Evolutionary conservation across 1,140 invertebrate species (phyloP), one percentile per base, ranked within the genome.

Genomic region (Bombus affinis): DNA sequence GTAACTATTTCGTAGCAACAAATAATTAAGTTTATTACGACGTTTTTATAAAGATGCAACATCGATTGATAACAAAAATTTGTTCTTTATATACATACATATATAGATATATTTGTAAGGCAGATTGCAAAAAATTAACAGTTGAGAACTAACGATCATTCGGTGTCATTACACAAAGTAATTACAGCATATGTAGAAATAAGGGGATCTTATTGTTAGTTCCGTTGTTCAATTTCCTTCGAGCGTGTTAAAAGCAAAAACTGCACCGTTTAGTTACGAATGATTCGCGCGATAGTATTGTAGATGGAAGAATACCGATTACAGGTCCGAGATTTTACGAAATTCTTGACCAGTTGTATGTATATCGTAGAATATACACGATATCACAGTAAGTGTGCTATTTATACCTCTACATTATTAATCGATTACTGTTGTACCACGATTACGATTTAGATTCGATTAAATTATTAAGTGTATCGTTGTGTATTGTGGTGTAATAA

Each of bases 401-500:
- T 95, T 95, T 94, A 94, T 94, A 95, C 92, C 92, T 94, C 91
- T 90, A 90, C 90, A 94, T 92, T 92, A 93, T 89, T 93, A 94
- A 92, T 90, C 90, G 90, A 94, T 94, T 92, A 93, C 92, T 92
- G 92, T 90, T 94, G 91, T 95, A 95, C 90, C 92, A 91, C 90
- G 89, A 94, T 89, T 94, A 94, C 91, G 89, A 92, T 90, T 94
- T 91, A 95, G 91, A 90, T 91, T 94, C 92, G 91, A 93, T 95
- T 94, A 94, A 95, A 95, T 94, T 94, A 94, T 94, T 95, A 93
- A 93, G 92, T 95, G 93, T 95, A 94, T 92, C 92, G 91, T 94
- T 92, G 92, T 94, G 92, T 95, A 95, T 93, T 94, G 92, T 93
- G 93, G 90, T 95, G 93, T 95, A 95, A 94, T 95, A 94, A 95